These are phyloP conservation scores for Callipepla squamata DNA, from an alignment of 2,113 vertebrate genomes.

Conservation along the genomic window DNA sequence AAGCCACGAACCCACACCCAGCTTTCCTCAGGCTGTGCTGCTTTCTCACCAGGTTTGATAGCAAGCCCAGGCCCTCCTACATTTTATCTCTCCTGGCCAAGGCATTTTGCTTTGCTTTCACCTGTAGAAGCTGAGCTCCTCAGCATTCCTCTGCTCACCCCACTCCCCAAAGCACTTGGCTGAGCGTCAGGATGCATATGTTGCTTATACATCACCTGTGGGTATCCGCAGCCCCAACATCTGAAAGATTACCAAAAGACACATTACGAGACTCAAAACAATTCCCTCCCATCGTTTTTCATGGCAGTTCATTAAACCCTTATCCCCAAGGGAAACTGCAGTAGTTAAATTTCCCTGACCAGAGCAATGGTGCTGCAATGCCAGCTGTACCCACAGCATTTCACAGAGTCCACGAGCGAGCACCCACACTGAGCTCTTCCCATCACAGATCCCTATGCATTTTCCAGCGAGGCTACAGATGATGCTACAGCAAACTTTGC, in stretches of 20 bases:
- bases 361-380: rapidly evolving
- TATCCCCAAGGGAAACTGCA: not conserved
- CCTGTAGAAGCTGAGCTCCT: not conserved
- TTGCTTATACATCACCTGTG: rapidly evolving
- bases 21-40: not conserved
- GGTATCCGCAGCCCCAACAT: rapidly evolving
- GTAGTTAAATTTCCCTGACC: not conserved
- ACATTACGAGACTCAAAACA: not conserved
- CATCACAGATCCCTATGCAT: rapidly evolving
- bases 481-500: not conserved
- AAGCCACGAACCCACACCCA: not conserved
- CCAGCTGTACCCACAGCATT: no score
- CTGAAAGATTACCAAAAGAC: not conserved
- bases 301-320: not conserved
- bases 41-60: not conserved
- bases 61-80: not conserved
- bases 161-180: not conserved
- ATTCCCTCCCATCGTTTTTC: not conserved
- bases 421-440: not conserved
- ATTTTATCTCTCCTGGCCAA: not conserved
- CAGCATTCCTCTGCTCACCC: not conserved
- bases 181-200: not conserved
- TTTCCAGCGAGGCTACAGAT: no score
- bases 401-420: rapidly evolving
- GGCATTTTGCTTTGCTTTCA: not conserved